These are phyloP conservation scores for Caenorhabditis inopinata DNA, from an alignment of 1,140 invertebrate genomes.

Conservation along the genomic window DNA sequence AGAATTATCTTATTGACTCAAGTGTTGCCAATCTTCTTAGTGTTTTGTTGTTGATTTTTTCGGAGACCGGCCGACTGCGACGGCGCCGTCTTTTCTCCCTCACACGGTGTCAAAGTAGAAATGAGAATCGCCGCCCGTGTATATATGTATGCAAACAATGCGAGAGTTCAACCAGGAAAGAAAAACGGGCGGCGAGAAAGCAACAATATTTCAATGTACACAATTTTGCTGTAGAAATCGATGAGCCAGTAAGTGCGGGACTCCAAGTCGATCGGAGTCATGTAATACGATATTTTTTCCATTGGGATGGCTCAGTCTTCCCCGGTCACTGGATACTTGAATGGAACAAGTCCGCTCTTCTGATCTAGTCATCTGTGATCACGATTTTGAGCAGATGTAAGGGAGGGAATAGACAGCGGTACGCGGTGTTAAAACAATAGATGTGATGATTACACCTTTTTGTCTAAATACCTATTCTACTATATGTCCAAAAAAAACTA, in stretches of 20 bases:
- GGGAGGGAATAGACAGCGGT: neutral
- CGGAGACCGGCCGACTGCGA: neutral
- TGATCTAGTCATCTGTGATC: neutral
- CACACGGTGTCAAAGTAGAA: slow-evolving; percentile 16
- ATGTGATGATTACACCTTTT: neutral
- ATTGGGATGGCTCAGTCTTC: no score
- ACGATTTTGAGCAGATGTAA: neutral
- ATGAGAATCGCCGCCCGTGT: neutral
- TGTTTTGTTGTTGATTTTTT: neutral
- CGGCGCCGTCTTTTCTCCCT: neutral
- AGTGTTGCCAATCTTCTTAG: slow-evolving; percentile 7
- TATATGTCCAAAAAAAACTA: neutral
- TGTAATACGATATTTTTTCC: neutral
- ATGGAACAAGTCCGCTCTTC: slow-evolving; percentile 23
- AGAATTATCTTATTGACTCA: neutral
- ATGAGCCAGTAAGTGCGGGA: neutral
- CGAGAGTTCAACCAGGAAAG: neutral
- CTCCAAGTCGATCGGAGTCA: neutral
- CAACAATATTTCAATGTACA: neutral
- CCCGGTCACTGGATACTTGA: slow-evolving; percentile 14
- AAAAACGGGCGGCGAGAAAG: neutral
- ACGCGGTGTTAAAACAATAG: slow-evolving; percentile 18
- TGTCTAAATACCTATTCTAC: neutral
- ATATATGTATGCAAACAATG: neutral
- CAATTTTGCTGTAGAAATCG: neutral